Base-by-base conservation (phyloP, 2,888 invertebrate genomes). In the Spodoptera exigua region DNA sequence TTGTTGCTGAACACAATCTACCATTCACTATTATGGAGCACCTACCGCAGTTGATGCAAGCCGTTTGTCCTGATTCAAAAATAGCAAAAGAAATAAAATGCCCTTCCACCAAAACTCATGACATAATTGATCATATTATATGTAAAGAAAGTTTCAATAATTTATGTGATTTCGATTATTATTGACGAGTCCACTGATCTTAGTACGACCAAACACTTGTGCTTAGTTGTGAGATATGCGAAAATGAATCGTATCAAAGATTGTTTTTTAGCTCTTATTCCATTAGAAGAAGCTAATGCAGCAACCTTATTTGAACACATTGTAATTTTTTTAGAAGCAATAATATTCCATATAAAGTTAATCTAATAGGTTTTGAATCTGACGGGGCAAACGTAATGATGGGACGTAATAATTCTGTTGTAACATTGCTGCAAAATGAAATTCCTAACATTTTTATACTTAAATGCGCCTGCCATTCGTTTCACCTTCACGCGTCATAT, bases 351-450 rank as follows among this genome's bases (percentile, higher is more conserved):
- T 61, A 52, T 52, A 52, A 61, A 56, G n/a, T 46, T 41, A 55
- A 68, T 51, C 11, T 63, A 16, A 47, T 68, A 45, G 57, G 61
- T 12, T 68, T 68, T 57, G 61, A 57, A 45, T 61, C 61, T 40
- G 68, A 63, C 45, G 63, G 68, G 16, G 68, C 68, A 41, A 63
- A 58, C 32, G 55, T 52, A 27, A 63, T 68, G 61, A 63, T 68
- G 54, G 55, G 57, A 34, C 40, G 40, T 39, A 57, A 60, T 43
- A 32, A 68, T 55, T 63, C 62, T 18, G 54, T 64, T 32, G 43
- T 45, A n/a, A 47, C 40, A 17, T 32, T 46, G 16, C 21, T 68
- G 10, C 14, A 51, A 39, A 35, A 34, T 2, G 39, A 59, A 34
- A 47, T 59, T 35, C 41, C 45, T 7, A 54, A 58, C 18, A 18